Percentiles rank a stretch among this genome's conserved stretches.
These are phyloP conservation scores for Probosciger aterrimus DNA, from an alignment of 2,113 vertebrate genomes.

Conservation along the genomic window DNA sequence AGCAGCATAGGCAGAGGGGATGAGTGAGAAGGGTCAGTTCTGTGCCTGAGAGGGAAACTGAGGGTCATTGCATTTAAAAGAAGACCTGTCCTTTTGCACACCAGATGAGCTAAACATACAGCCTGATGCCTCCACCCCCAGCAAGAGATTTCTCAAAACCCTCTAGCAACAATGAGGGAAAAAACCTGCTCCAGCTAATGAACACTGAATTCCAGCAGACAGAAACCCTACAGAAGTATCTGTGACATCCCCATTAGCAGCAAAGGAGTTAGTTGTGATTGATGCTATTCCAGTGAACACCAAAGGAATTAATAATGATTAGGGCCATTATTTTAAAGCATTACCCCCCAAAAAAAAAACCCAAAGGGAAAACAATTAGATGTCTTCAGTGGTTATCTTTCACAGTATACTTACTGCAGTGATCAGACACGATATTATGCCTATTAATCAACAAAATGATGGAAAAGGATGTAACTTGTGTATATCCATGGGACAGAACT, in stretches of 20 bases:
- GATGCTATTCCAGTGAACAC: constrained; percentile 62
- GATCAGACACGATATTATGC: constrained; percentile 66
- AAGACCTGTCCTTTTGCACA: not conserved
- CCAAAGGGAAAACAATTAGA: constrained; percentile 69
- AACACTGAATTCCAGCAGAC: constrained; percentile 50
- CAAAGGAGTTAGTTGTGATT: constrained; percentile 69
- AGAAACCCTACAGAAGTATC: constrained; percentile 58
- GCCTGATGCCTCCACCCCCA: not conserved
- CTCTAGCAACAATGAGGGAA: not conserved
- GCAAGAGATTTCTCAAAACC: constrained; percentile 5
- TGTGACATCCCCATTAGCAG: constrained; percentile 67
- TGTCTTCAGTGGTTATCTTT: constrained; percentile 66
- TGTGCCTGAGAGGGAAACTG: not conserved
- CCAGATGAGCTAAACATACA: not conserved
- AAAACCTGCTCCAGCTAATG: constrained; percentile 35
- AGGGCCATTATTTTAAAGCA: constrained; percentile 70
- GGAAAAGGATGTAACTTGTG: constrained; percentile 26
- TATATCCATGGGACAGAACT: constrained; percentile 27
- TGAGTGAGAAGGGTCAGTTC: not conserved
- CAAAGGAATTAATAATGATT: constrained; percentile 75
- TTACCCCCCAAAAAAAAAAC: not conserved
- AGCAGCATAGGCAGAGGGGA: not conserved
- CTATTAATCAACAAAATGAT: constrained; percentile 69
- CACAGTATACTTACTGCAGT: constrained; percentile 64
- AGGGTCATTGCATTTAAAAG: constrained; percentile 1